Conservation (phyloP, 2,113 vertebrate species). For the Opisthocomus hoazin region DNA sequence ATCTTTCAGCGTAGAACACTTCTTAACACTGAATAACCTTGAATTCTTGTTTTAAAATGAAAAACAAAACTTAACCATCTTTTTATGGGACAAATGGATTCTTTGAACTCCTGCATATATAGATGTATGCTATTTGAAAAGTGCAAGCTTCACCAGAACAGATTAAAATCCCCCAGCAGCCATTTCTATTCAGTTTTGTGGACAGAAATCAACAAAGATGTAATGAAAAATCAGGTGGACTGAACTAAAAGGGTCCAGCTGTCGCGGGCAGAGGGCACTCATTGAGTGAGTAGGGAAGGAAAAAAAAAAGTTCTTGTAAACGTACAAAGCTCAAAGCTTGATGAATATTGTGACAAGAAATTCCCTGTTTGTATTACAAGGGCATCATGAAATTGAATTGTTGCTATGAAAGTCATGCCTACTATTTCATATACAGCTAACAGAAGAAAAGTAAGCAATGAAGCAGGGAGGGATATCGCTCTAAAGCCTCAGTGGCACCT, state of each 20-base stretch:
- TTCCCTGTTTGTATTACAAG: neutral
- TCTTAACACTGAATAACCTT: neutral
- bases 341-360: neutral
- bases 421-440: neutral
- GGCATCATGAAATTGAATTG: neutral
- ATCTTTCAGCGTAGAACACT: neutral
- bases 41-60: neutral
- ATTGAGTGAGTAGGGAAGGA: neutral
- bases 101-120: neutral
- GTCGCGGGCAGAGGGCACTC: neutral
- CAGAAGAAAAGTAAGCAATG: neutral
- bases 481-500: neutral
- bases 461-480: neutral
- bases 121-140: neutral
- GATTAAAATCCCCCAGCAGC: neutral
- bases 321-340: neutral
- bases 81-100: neutral
- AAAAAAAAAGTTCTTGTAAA: neutral
- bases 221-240: neutral
- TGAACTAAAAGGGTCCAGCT: neutral
- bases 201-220: neutral
- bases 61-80: neutral
- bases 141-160: neutral
- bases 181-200: neutral
- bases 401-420: neutral